phyloP scores from a whole-genome alignment of 2,888 invertebrate species.

The Eutolmus rufibarbis region DNA sequence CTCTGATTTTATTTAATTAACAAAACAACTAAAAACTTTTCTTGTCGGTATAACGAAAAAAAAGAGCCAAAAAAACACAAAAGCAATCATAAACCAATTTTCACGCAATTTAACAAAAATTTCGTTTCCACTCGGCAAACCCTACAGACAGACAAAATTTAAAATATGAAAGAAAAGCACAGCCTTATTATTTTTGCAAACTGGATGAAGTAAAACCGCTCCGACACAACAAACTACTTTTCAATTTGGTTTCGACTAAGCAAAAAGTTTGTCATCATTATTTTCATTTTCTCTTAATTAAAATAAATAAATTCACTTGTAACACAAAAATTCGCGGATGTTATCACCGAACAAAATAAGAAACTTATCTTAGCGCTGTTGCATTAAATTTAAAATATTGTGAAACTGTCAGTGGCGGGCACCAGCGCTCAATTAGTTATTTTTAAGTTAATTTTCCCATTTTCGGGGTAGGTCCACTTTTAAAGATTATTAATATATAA shows the following conservation, averaged over 20 bases:
- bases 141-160: background rate
- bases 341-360: background rate
- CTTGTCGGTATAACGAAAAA: background rate
- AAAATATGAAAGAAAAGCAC: background rate
- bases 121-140: background rate
- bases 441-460: background rate
- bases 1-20: background rate
- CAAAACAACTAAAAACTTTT: background rate
- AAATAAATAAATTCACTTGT: background rate
- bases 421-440: background rate
- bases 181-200: background rate
- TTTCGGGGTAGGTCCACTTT: background rate
- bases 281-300: background rate
- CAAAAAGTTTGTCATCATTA: background rate
- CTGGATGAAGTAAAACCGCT: background rate
- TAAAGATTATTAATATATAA: background rate
- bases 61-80: background rate
- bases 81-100: background rate
- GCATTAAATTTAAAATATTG: background rate
- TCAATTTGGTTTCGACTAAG: background rate
- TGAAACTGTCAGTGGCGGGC: background rate
- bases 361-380: background rate
- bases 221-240: background rate
- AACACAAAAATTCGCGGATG: background rate
- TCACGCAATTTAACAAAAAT: background rate